Base-by-base conservation (phyloP, 2,888 invertebrate genomes). In the Bombylius major region DNA sequence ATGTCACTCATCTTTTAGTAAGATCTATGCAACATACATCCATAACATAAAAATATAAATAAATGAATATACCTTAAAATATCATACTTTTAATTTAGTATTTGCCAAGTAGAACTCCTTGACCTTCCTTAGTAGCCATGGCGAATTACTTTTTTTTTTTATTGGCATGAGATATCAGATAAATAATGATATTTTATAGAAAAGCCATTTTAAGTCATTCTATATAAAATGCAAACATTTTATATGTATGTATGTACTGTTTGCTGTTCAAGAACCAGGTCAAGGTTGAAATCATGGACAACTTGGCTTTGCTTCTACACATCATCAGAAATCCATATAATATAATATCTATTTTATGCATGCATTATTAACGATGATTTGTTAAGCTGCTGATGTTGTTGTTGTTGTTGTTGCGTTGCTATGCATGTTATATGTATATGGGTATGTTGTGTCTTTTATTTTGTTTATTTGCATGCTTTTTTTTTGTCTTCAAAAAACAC, bases 231-330 rank as follows among this genome's bases (percentile, higher is more conserved):
- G 5, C 7, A 5, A 8, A 5, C 34, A 36, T 36, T 5, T 3
- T 7, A 36, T 36, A 36, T 36, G 34, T 36, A 36, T 5, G 3
- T 23, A 23, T 23, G 23, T 23, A 23, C 23, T 23, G 23, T 23
- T 23, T 23, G 23, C 23, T 23, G 39, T 42, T 58, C 54, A 51
- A 56, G 56, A 58, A 56, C 53, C 54, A 54, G 58, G 58, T 56
- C 58, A 58, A 58, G 58, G 56, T 55, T 54, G 23, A 50, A 44
- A 47, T 56, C 56, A 58, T 49, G 58, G 58, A 50, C 54, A 47
- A 23, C 44, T 12, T 53, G 50, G 53, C 53, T 47, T 50, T 46
- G 47, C 52, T 53, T 55, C 55, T 47, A 42, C 34, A 50, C 34
- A 50, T 39, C 48, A 54, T 44, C 54, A 55, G 39, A 42, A 42